Percentiles rank a stretch among this genome's conserved stretches.
phyloP scores from a whole-genome alignment of 1,140 invertebrate species.

The Leptinotarsa undecemlineata region DNA sequence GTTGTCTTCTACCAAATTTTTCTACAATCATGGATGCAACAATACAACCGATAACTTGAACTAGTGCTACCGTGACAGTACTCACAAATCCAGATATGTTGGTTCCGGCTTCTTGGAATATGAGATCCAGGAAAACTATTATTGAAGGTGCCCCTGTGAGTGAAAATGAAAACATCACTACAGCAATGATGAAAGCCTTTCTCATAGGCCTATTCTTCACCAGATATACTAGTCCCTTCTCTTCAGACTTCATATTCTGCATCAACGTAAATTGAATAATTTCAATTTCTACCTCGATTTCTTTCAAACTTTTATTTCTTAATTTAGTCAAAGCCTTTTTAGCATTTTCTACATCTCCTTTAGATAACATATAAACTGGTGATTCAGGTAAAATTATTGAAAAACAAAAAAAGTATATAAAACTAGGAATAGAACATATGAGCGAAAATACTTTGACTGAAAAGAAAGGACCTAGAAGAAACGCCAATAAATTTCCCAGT shows the following conservation, averaged over 20 bases:
- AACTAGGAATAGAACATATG: slow-evolving; percentile 55
- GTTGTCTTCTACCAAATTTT: slow-evolving; percentile 69
- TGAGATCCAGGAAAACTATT: slow-evolving; percentile 76
- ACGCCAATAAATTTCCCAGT: slow-evolving; percentile 53
- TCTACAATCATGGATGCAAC: slow-evolving; percentile 75
- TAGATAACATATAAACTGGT: slow-evolving; percentile 71
- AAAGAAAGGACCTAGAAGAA: slow-evolving; percentile 63
- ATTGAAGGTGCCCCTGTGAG: slow-evolving; percentile 84
- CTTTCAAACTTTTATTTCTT: slow-evolving; percentile 59
- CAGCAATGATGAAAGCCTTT: slow-evolving; percentile 73
- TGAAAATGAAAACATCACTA: slow-evolving; percentile 83
- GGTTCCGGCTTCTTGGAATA: slow-evolving; percentile 69
- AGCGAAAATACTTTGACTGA: slow-evolving; percentile 61
- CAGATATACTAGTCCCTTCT: slow-evolving; percentile 30
- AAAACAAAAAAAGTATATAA: slow-evolving; percentile 61
- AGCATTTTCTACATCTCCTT: slow-evolving; percentile 64
- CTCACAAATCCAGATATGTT: slow-evolving; percentile 60
- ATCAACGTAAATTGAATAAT: slow-evolving; percentile 22
- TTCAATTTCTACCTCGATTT: slow-evolving; percentile 26
- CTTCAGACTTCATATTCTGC: slow-evolving; percentile 46
- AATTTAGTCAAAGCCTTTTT: slow-evolving; percentile 65
- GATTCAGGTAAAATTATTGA: slow-evolving; percentile 67
- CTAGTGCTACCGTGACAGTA: slow-evolving; percentile 76
- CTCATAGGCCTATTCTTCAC: slow-evolving; percentile 55
- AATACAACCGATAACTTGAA: slow-evolving; percentile 76